These are phyloP conservation scores for Manduca sexta DNA, from an alignment of 1,140 invertebrate species.

Conservation along the genomic window DNA sequence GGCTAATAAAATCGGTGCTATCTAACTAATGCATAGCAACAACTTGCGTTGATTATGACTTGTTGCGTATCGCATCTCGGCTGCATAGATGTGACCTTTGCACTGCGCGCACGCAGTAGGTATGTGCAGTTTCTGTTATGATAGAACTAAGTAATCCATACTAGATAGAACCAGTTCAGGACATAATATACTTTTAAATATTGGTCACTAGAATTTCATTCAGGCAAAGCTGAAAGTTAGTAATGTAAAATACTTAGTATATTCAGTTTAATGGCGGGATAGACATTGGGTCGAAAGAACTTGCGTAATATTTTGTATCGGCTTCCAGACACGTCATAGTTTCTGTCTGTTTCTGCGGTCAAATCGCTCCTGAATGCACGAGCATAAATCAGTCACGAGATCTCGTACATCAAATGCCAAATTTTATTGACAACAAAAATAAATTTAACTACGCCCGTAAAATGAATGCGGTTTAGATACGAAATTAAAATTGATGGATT, in stretches of 20 bases:
- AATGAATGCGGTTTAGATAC: conserved; percentile 12
- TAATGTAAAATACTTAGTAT: no score
- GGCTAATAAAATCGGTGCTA: background rate
- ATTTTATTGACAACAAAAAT: conserved; percentile 17
- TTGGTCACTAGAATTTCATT: no score
- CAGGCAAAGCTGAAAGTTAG: no score
- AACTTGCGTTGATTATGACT: background rate
- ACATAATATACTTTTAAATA: no score
- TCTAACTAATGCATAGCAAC: background rate
- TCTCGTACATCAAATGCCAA: conserved; percentile 8
- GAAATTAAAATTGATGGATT: conserved; percentile 17
- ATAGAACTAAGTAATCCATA: no score
- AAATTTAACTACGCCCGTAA: conserved; percentile 12
- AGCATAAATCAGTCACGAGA: conserved; percentile 13
- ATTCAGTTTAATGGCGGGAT: no score
- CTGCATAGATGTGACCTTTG: conserved; percentile 41
- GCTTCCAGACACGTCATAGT: conserved; percentile 1
- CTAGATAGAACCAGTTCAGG: no score
- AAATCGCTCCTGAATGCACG: conserved; percentile 3
- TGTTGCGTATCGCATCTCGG: conserved; percentile 13
- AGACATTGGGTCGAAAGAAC: no score
- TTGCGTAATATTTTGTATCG: no score
- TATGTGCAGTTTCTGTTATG: no score
- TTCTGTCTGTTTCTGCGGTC: background rate
- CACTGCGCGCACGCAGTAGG: conserved; percentile 16